Conservation (phyloP, 2,888 invertebrate genomes). For the Drosophila trichaetosa region DNA sequence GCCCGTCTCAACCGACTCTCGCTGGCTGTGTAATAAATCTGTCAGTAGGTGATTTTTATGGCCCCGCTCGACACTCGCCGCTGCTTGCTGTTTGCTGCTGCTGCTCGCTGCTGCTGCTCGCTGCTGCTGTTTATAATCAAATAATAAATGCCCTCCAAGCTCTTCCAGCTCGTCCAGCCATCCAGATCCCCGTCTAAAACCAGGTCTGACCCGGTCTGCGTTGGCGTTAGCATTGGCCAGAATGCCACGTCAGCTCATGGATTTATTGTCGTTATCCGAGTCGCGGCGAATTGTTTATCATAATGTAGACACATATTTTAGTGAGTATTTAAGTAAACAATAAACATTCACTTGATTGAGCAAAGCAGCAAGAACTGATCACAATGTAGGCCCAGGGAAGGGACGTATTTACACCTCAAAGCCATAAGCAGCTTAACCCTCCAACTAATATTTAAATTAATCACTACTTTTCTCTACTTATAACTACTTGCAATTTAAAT, state of each 20-base stretch:
- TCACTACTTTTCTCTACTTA: neutral
- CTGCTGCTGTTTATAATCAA: slow-evolving; percentile 76
- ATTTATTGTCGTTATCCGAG: slow-evolving; percentile 73
- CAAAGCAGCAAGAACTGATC: slow-evolving; percentile 24
- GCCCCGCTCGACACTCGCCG: slow-evolving; percentile 73
- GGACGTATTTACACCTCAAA: neutral
- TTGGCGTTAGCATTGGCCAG: slow-evolving; percentile 56
- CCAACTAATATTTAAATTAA: neutral
- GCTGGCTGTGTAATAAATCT: slow-evolving; percentile 82
- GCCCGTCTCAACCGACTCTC: slow-evolving; percentile 38
- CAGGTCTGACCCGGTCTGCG: slow-evolving; percentile 44
- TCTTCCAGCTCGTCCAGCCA: slow-evolving; percentile 37
- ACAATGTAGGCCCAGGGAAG: neutral
- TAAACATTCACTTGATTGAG: slow-evolving; percentile 55
- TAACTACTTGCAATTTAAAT: neutral
- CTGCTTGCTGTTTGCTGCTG: slow-evolving; percentile 49
- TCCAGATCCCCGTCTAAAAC: slow-evolving; percentile 20
- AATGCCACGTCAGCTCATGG: slow-evolving; percentile 48
- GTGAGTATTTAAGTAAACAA: slow-evolving; percentile 71
- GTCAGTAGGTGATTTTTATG: slow-evolving; percentile 83
- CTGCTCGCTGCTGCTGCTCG: slow-evolving; percentile 60
- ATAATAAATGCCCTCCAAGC: slow-evolving; percentile 77
- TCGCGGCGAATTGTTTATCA: slow-evolving; percentile 71
- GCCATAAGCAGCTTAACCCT: neutral
- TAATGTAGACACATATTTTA: slow-evolving; percentile 74